Conservation (phyloP, 2,888 invertebrate species). For the Agrenia bidenticulata region DNA sequence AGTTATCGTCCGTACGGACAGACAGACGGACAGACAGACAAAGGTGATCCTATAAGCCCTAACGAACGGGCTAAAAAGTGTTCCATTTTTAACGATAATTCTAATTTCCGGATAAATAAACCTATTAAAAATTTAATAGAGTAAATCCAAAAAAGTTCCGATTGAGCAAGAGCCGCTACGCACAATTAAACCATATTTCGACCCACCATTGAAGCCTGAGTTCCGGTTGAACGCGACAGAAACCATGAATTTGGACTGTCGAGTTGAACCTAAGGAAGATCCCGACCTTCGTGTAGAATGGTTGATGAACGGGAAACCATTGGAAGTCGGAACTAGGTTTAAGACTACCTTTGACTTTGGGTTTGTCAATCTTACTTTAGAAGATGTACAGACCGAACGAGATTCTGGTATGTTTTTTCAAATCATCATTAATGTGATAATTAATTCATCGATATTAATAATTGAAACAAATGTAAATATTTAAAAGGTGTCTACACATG, state of each 20-base stretch:
- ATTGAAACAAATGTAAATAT: too few relatives aligned
- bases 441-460: too few relatives aligned
- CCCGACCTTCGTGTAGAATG: constrained; percentile 76
- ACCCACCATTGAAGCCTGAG: constrained; percentile 76
- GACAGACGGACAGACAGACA: too few relatives aligned
- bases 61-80: too few relatives aligned
- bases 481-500: constrained; percentile 88
- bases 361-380: constrained; percentile 89
- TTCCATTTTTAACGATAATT: too few relatives aligned
- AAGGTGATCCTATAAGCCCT: too few relatives aligned
- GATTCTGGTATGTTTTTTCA: too few relatives aligned
- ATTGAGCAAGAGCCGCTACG: constrained; percentile 12
- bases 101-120: background rate
- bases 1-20: too few relatives aligned
- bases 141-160: constrained; percentile 8
- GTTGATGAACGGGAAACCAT: constrained; percentile 87
- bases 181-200: constrained; percentile 74
- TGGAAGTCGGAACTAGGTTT: constrained; percentile 67
- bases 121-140: too few relatives aligned
- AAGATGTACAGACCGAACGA: constrained; percentile 79
- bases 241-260: constrained; percentile 87
- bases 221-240: constrained; percentile 79
- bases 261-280: constrained; percentile 91
- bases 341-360: constrained; percentile 94
- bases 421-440: too few relatives aligned